phyloP scores from a whole-genome alignment of 2,797 vertebrate genomes.

The Hirundo rustica region DNA sequence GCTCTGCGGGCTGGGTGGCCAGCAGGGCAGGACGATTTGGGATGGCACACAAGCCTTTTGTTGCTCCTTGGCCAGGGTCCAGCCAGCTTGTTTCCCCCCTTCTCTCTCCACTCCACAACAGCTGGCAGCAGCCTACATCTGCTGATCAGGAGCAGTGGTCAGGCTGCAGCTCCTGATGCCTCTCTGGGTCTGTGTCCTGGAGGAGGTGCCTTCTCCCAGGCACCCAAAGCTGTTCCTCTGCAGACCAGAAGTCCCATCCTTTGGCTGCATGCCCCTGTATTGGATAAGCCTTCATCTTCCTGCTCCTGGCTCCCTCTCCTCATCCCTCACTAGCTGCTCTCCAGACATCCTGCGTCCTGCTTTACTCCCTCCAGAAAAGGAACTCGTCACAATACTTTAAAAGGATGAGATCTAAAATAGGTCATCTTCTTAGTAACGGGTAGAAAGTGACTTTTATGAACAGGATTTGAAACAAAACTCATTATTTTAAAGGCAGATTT shows the following conservation, averaged over 20 bases:
- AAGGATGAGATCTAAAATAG: slow-evolving; percentile 17
- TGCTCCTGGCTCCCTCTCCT: background rate
- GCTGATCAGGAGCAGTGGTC: background rate
- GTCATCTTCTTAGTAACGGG: background rate
- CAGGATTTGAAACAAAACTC: background rate
- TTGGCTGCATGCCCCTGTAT: background rate
- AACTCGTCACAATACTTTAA: background rate
- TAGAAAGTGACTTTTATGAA: background rate
- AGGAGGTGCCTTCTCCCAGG: background rate
- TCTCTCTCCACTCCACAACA: background rate
- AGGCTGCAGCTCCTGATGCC: background rate
- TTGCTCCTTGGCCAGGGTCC: slow-evolving; percentile 29
- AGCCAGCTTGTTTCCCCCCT: background rate
- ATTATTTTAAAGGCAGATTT: background rate
- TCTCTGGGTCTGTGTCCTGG: background rate
- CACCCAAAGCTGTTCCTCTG: background rate
- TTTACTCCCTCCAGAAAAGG: background rate
- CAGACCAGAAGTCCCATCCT: background rate
- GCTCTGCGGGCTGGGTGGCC: background rate
- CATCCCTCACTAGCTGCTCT: background rate
- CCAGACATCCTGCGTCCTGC: background rate
- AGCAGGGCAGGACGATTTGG: accelerated
- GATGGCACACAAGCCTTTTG: slow-evolving; percentile 29
- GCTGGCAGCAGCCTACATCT: background rate
- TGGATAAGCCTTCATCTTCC: background rate